These are phyloP conservation scores for Matsumyia berberina DNA, from an alignment of 2,888 invertebrate genomes.

Conservation along the genomic window DNA sequence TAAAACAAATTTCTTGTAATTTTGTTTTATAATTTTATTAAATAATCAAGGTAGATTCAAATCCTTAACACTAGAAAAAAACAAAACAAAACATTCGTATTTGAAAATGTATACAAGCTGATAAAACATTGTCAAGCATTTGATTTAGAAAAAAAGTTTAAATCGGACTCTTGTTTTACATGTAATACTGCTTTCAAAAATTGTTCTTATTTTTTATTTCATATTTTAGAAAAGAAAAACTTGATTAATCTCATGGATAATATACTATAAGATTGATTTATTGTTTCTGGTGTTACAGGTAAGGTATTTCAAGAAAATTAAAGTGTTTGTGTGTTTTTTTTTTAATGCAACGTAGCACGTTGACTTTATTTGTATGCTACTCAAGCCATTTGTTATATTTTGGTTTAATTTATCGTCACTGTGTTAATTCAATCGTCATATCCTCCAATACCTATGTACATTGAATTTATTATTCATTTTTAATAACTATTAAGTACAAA, in stretches of 20 bases:
- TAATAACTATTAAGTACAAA: slow-evolving; percentile 68
- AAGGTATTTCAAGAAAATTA: slow-evolving; percentile 46
- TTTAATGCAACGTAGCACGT: slow-evolving; percentile 21
- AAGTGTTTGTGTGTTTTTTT: slow-evolving; percentile 14
- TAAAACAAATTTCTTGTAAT: neutral
- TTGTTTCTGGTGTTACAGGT: slow-evolving; percentile 54
- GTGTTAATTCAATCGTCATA: slow-evolving; percentile 7
- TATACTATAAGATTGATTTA: slow-evolving; percentile 49
- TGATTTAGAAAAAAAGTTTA: slow-evolving; percentile 23
- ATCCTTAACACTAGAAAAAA: slow-evolving; percentile 42
- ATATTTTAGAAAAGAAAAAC: neutral
- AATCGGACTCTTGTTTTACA: slow-evolving; percentile 17
- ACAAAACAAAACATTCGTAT: slow-evolving; percentile 14
- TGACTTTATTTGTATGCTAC: slow-evolving; percentile 4
- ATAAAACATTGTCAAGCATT: slow-evolving; percentile 60
- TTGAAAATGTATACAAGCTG: slow-evolving; percentile 51
- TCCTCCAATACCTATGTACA: slow-evolving; percentile 50
- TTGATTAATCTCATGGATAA: slow-evolving; percentile 22
- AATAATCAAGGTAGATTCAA: slow-evolving; percentile 44
- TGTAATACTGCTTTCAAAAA: slow-evolving; percentile 39
- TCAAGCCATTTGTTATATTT: slow-evolving; percentile 1
- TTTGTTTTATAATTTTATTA: slow-evolving; percentile 46
- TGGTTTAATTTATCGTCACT: slow-evolving; percentile 17
- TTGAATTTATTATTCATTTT: slow-evolving; percentile 35
- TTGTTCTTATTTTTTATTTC: slow-evolving; percentile 6